Evolutionary conservation across 1,140 invertebrate genomes (phyloP), one percentile per base, ranked within the genome.

Genomic region (Drosophila pseudoobscura): DNA sequence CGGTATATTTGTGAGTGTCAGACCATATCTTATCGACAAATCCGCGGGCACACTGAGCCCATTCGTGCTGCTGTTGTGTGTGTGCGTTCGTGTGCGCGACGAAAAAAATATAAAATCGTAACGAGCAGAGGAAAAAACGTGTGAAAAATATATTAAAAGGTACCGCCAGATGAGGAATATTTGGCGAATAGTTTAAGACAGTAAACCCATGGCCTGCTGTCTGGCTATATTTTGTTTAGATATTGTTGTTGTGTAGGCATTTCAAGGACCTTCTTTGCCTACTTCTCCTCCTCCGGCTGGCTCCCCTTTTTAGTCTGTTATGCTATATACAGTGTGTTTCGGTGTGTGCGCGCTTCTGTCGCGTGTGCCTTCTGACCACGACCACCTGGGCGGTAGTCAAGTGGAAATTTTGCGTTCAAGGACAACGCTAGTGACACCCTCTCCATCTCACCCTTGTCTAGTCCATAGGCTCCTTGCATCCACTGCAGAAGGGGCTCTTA

Each of bases 371-470:
- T 82, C 61, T 63, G 77, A 80, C 57, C 80, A 80, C 77, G 52
- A 85, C 78, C 78, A 87, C 82, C 74, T 85, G 82, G 80, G 78
- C 78, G 70, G 74, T 78, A 80, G 61, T 76, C 73, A 76, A 87
- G 78, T 87, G 75, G 70, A 87, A 82, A 87, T 87, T 84, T 87
- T 82, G 82, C 75, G 83, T 88, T 87, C 82, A 87, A 87, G 82
- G 82, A 87, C 82, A 88, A 71, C 78, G 58, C 49, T 58, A 70
- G 64, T 80, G 60, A 50, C 53, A 49, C 43, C 75, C 47, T 66
- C 71, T 50, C 58, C 24, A 50, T 7, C 35, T 24, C 6, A 9
- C 5, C 29, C n/a, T 35, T 59, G 43, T 44, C 61, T 50, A 31
- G 9, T 24, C n/a, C 20, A 35, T 46, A 43, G 11, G 29, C 29